Percentiles rank a stretch among this genome's conserved stretches.
phyloP scores from a whole-genome alignment of 2,113 vertebrate genomes.

The Menura novaehollandiae region DNA sequence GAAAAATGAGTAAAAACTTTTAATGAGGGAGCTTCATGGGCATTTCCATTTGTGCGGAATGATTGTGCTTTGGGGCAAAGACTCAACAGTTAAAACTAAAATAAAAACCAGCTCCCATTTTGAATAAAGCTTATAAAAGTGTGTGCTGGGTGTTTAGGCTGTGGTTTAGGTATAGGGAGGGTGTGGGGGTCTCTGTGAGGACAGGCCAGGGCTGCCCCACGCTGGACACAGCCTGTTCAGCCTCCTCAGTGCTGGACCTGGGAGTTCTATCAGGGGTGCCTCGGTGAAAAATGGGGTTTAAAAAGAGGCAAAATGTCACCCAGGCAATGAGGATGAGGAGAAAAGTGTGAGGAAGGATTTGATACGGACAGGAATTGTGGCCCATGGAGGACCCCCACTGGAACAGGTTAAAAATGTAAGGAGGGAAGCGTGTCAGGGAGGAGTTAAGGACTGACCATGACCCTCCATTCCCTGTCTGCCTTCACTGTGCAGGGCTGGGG shows the following conservation, averaged over 20 bases:
- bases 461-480: neutral
- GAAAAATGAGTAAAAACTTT: neutral
- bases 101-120: accelerated
- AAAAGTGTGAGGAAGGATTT: neutral
- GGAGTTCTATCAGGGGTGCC: no score
- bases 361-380: neutral
- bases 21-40: accelerated
- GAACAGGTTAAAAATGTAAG: neutral
- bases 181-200: neutral
- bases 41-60: accelerated
- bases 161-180: neutral
- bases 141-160: neutral
- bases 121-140: neutral
- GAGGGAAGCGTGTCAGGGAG: neutral
- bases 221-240: accelerated
- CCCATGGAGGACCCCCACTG: accelerated
- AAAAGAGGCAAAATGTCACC: neutral
- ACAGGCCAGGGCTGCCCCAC: neutral
- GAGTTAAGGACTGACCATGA: neutral
- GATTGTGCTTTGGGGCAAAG: accelerated
- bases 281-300: accelerated
- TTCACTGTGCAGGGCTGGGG: accelerated
- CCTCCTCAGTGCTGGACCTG: neutral
- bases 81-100: neutral
- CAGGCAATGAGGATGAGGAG: neutral